Evolutionary conservation across 2,113 vertebrate genomes (phyloP), one percentile per base, ranked within the genome.

Genomic region (Rhinoderma darwinii): DNA sequence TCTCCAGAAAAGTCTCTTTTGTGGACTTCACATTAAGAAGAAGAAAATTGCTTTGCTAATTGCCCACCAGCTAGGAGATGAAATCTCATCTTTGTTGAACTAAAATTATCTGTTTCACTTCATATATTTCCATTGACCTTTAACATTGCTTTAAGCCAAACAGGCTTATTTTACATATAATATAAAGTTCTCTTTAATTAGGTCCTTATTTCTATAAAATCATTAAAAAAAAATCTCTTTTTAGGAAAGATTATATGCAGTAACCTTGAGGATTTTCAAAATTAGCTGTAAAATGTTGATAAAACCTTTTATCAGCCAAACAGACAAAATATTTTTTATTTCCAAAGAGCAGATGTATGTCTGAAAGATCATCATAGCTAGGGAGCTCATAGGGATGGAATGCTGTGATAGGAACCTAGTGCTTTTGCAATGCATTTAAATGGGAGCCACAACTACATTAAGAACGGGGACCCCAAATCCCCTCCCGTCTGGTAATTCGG

Each of bases 11-110:
- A 5, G 37, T 10, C 9, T 22, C 14, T 82, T 82, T 81, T 41
- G 10, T 41, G 50, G 44, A 6, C 50, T 59, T 27, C 32, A 25
- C 15, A 59, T 43, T 63, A 80, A 82, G 79, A 43, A 35, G 63
- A 41, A 43, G 78, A 63, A 44, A 32, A 82, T 82, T 63, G 37
- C 79, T 66, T 32, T 32, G 59, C 18, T 63, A 66, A 82, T 82
- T 82, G 79, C 39, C n/a, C 32, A 66, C 59, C 61, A 27, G 59
- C 41, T 11, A 43, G 41, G 54, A 82, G 79, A 66, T 43, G 18
- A 17, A 66, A 82, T 82, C 56, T 8, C 43, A 39, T 59, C 25
- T 66, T n/a, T 17, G 14, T 61, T 10, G 27, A 30, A 32, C 5
- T 20, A 63, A 82, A 41, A 66, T 82, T 43, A 82, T 44, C 56